Base-by-base conservation (phyloP, 2,888 invertebrate genomes). In the Lasioglossum morio region DNA sequence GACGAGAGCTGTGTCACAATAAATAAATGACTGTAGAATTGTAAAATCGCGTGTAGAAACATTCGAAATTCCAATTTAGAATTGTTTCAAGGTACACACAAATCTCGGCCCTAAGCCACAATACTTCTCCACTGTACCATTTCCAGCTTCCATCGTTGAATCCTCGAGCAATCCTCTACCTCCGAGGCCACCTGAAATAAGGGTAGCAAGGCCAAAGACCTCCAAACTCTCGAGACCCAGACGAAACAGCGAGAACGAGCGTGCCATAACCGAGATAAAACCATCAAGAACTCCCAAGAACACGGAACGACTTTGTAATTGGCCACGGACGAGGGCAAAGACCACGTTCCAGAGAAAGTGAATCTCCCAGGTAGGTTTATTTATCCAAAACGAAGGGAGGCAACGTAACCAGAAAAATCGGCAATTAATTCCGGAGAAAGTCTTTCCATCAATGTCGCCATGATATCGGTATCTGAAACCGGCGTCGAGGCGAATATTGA, bases 291-390 rank as follows among this genome's bases (percentile, higher is more conserved):
- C 53, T 53, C 23, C 53, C 4, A 19, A 40, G 37, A 46, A 77
- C 79, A 77, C 81, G 72, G 77, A 69, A 79, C 37, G 72, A 83
- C 75, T 79, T 89, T 60, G 79, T 84, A 81, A 84, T 89, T 85
- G 60, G 63, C 30, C 66, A 23, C 30, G 40, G 73, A 14, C 46
- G 4, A 37, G 40, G 37, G 12, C 57, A 72, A 63, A 43, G 34
- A 23, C 37, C 69, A 37, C 53, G 34, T 30, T 14, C 60, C 27
- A 60, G 74, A 34, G 43, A 76, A 57, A 76, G 27, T 57, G 60
- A 40, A 60, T n/a, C 40, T 30, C 40, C 57, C 19, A 40, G 57
- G 27, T 19, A 16, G 27, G 60, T 60, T 60, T 43, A 60, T 57
- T 23, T 34, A 10, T 30, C 34, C 34, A 57, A 57, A 57, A 57